Conservation (phyloP, 2,113 vertebrate genomes). For the Ascaphus truei region DNA sequence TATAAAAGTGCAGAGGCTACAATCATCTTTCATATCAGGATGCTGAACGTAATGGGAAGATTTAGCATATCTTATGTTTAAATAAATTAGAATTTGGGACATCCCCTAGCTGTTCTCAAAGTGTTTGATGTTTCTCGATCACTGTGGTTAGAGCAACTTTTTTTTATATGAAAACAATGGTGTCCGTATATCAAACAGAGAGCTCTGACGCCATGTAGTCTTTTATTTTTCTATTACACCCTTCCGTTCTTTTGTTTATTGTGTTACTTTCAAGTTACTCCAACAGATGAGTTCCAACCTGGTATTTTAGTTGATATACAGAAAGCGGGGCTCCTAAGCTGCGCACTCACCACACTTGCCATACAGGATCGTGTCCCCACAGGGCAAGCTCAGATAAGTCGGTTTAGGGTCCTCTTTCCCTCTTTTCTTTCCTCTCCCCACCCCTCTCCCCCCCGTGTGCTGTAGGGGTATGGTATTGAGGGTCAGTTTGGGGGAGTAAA, state of each 20-base stretch:
- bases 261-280: not conserved
- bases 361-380: no score
- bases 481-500: no score
- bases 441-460: no score
- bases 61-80: constrained; percentile 3
- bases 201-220: not conserved
- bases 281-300: no score
- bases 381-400: no score
- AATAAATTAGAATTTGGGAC: constrained; percentile 18
- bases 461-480: no score
- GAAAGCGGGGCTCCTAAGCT: no score
- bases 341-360: no score
- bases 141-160: not conserved
- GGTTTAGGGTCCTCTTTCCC: no score
- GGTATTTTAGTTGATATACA: no score
- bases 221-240: not conserved
- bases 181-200: not conserved
- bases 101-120: not conserved
- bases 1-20: not conserved
- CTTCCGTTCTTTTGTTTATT: not conserved
- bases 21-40: not conserved
- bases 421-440: no score
- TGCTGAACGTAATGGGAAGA: constrained; percentile 9
- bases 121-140: not conserved
- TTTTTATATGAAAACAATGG: constrained; percentile 1